Base-by-base conservation (phyloP, 2,113 vertebrate genomes). In the Tragelaphus buxtoni region DNA sequence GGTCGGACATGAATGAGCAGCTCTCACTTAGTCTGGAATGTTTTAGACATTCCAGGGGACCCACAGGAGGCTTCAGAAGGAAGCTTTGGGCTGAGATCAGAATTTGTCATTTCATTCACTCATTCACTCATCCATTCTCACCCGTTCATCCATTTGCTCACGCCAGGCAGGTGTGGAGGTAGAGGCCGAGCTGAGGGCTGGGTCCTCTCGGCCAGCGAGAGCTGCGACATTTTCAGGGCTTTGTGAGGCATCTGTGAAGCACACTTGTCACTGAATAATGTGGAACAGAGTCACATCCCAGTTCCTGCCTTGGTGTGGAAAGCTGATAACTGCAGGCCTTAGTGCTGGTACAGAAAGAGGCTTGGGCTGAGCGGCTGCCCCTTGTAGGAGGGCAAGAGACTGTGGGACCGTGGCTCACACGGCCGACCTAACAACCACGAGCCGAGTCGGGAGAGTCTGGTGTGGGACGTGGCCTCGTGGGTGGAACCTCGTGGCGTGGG, bases 301-400 rank as follows among this genome's bases (percentile, higher is more conserved):
- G 4, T 13, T 24, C 32, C 28, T 4, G 14, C 18, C 3, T 4
- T 0, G 13, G 5, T 2, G 6, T 0, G 51, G 18, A 24, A 61
- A 24, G 18, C 47, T 4, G 1, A 2, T 74, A 16, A 32, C 60
- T 63, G 60, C 18, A 0, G 4, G 9, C n/a, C 1, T 39, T 0
- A 7, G 65, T 1, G 18, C 18, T 9, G n/a, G n/a, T 39, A 9
- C 5, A 1, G 55, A 26, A 1, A 18, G 30, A 9, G 35, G 65
- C 10, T 65, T 28, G 58, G 1, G 39, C 1, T 5, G 42, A 28
- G 63, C 16, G 74, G 58, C 24, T 55, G 10, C 32, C 14, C 28
- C 39, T 16, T 51, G 42, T 18, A 9, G 2, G 13, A 22, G 58
- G 20, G 24, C 0, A 9, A 26, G 82, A 17, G 65, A 9, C 0